phyloP scores from a whole-genome alignment of 2,797 vertebrate species.

The Aselliscus stoliczkanus region DNA sequence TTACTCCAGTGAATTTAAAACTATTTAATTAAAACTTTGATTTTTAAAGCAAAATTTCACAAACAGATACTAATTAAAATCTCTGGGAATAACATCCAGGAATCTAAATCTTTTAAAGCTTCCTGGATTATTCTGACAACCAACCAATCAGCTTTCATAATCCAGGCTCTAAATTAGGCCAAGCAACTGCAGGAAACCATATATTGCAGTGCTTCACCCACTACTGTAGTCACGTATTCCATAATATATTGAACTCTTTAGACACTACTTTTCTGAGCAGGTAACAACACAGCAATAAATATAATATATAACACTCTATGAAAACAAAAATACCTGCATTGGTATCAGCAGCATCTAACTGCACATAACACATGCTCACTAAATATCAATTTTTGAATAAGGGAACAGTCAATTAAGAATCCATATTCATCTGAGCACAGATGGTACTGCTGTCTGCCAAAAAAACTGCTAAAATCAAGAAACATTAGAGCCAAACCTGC shows the following conservation, averaged over 20 bases:
- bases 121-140: not conserved
- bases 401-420: not conserved
- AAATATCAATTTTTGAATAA: not conserved
- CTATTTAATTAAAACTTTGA: not conserved
- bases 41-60: conserved; percentile 41
- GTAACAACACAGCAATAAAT: not conserved
- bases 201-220: not conserved
- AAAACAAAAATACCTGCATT: not conserved
- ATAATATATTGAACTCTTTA: not conserved
- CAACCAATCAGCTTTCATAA: not conserved
- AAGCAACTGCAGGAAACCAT: not conserved
- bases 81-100: not conserved
- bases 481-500: not conserved
- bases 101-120: not conserved
- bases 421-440: not conserved
- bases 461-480: conserved; percentile 27
- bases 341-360: not conserved
- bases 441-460: not conserved
- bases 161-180: not conserved
- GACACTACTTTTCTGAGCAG: not conserved
- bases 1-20: not conserved
- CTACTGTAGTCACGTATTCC: not conserved
- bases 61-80: conserved; percentile 8
- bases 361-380: not conserved
- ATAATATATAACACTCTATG: not conserved